Percentiles rank a stretch among this genome's conserved stretches.
Conservation (phyloP, 1,140 invertebrate genomes). For the Zaprionus vittiger region DNA sequence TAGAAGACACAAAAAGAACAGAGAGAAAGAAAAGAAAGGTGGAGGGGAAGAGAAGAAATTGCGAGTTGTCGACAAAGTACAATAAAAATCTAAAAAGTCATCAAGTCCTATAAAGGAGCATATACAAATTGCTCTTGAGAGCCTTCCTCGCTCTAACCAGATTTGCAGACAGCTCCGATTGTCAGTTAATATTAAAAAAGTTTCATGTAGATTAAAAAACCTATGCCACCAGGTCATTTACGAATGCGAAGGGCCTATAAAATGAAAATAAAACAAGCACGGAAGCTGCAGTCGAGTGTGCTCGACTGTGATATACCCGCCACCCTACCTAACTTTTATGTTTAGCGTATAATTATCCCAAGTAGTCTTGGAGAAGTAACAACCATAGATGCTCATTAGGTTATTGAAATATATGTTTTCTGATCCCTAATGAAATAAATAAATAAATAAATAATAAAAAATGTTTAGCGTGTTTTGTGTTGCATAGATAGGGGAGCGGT, state of each 20-base stretch:
- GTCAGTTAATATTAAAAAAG: conserved; percentile 6
- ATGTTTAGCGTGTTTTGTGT: too few species aligned
- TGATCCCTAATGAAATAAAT: too few species aligned
- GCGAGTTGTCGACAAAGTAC: conserved; percentile 15
- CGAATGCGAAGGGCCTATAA: neutral
- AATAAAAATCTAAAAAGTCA: conserved; percentile 24
- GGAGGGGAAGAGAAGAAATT: neutral
- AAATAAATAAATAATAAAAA: too few species aligned
- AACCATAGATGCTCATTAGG: too few species aligned
- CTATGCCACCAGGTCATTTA: conserved; percentile 3
- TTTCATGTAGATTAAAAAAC: neutral
- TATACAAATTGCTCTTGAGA: conserved; percentile 8
- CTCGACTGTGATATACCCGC: too few species aligned
- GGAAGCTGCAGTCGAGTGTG: too few species aligned
- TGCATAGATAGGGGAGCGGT: too few species aligned
- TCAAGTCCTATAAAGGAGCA: conserved; percentile 10
- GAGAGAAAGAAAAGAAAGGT: neutral
- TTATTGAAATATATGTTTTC: too few species aligned
- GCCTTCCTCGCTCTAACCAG: neutral
- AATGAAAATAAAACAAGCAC: too few species aligned
- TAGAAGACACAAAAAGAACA: neutral
- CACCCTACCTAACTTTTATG: too few species aligned
- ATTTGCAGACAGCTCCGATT: conserved; percentile 4
- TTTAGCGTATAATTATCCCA: too few species aligned
- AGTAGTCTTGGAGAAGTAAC: too few species aligned